These are phyloP conservation scores for Chelonia mydas DNA, from an alignment of 2,797 vertebrate species.

Conservation along the genomic window DNA sequence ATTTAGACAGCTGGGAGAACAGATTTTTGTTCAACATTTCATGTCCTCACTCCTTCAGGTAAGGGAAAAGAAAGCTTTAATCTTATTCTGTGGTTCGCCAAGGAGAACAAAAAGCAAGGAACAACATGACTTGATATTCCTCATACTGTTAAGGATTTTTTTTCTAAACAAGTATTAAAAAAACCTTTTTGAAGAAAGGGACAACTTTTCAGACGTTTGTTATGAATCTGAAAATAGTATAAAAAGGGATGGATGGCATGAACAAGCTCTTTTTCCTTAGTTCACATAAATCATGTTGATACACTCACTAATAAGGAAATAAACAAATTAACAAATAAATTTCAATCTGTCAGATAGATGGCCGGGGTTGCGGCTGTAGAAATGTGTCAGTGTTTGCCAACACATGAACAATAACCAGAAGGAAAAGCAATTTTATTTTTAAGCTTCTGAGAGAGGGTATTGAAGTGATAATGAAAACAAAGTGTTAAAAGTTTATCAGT, in stretches of 20 bases:
- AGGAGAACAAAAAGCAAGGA: neutral
- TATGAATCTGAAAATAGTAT: neutral
- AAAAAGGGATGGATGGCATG: neutral
- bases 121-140: neutral
- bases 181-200: neutral
- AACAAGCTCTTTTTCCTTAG: neutral
- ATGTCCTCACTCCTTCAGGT: neutral
- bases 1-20: neutral
- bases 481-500: neutral
- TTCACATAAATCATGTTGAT: neutral
- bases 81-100: neutral
- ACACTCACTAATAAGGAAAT: neutral
- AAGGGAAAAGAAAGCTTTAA: neutral
- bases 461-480: neutral
- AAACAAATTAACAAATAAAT: neutral
- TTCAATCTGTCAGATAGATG: neutral
- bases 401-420: neutral
- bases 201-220: neutral
- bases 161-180: neutral
- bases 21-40: neutral
- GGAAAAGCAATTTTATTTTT: neutral
- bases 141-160: neutral
- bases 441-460: neutral
- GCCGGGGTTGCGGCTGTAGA: neutral
- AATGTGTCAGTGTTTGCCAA: neutral